Conservation (phyloP, 30 jellyfish, hydroid and myxozoan genomes). For the Aurelia coerulea region DNA sequence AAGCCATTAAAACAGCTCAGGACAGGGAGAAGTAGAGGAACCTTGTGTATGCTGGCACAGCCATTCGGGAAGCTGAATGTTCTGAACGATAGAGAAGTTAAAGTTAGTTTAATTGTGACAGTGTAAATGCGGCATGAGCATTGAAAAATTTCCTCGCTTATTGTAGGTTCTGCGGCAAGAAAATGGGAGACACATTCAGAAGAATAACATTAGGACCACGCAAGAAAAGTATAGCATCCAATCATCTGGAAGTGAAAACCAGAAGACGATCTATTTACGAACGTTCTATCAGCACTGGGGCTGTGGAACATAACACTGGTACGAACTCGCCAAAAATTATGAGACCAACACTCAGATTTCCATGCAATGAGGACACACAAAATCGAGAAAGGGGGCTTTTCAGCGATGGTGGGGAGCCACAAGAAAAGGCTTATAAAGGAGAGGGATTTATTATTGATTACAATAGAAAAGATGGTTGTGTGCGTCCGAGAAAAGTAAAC, state of each 20-base stretch:
- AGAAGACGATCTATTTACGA: slow-evolving; percentile 20
- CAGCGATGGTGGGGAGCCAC: too few relatives aligned
- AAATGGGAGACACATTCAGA: slow-evolving; percentile 59
- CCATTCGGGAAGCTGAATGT: too few relatives aligned
- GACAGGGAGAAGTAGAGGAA: too few relatives aligned
- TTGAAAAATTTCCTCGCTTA: too few relatives aligned
- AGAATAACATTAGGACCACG: slow-evolving; percentile 39
- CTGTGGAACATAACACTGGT: not conserved
- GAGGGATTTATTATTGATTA: not conserved
- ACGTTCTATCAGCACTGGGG: not conserved
- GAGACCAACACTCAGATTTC: not conserved
- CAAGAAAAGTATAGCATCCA: not conserved
- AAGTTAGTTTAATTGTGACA: too few relatives aligned
- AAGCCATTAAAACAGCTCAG: too few relatives aligned
- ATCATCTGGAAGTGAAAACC: not conserved
- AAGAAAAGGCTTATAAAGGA: not conserved
- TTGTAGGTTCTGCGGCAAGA: not conserved
- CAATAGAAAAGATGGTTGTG: not conserved
- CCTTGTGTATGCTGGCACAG: too few relatives aligned
- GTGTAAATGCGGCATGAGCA: too few relatives aligned
- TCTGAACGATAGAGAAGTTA: too few relatives aligned
- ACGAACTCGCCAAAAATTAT: not conserved
- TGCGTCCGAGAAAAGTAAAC: not conserved
- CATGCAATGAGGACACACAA: not conserved
- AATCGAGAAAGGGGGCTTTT: not conserved